phyloP scores from a whole-genome alignment of 2,113 vertebrate species.

The Raphicerus campestris region DNA sequence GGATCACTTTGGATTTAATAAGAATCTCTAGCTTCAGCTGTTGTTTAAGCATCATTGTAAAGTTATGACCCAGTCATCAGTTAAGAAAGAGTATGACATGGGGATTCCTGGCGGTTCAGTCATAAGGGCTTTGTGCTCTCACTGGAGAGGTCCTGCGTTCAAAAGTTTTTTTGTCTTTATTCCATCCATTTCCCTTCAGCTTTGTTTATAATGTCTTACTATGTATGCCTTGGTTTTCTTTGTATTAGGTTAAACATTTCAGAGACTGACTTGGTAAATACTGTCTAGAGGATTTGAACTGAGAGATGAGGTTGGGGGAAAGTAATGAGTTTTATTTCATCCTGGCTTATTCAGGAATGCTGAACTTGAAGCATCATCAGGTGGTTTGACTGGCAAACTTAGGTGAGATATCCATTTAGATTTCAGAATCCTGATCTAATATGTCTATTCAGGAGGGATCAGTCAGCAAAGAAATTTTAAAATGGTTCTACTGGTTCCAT shows the following conservation, averaged over 20 bases:
- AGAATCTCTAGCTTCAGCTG: neutral
- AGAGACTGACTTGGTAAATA: neutral
- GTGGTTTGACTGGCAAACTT: neutral
- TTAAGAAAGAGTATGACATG: neutral
- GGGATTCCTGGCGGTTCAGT: neutral
- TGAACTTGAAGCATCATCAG: neutral
- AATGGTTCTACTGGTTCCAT: neutral
- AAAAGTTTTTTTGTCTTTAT: neutral
- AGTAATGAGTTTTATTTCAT: neutral
- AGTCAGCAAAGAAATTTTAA: conserved; percentile 11
- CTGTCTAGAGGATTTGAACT: neutral
- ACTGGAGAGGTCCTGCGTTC: neutral
- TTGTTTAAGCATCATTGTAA: neutral
- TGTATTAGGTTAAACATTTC: neutral
- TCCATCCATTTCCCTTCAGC: neutral
- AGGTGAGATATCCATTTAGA: neutral
- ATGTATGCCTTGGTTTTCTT: neutral
- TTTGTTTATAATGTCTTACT: conserved; percentile 1
- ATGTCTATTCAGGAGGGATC: neutral
- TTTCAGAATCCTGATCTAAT: neutral
- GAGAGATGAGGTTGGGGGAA: neutral
- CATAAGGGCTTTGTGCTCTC: neutral
- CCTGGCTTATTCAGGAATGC: neutral
- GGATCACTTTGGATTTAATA: conserved; percentile 14
- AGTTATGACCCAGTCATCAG: neutral